These are phyloP conservation scores for Heliothis peltigera DNA, from an alignment of 2,888 invertebrate genomes.

Conservation along the genomic window DNA sequence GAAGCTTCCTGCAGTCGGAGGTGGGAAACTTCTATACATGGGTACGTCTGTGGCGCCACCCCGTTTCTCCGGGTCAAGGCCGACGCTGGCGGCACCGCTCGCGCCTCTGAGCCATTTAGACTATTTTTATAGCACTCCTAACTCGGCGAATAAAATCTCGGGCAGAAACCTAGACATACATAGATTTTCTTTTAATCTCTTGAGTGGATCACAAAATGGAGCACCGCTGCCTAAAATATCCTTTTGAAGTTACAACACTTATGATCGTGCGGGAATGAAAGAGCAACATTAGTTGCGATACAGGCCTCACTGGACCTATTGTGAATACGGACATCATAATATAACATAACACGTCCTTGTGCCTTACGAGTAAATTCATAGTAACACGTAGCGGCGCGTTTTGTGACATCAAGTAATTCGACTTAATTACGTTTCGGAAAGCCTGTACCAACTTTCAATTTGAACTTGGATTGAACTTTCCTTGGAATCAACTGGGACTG, in stretches of 20 bases:
- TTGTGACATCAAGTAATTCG: constrained; percentile 3
- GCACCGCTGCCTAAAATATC: constrained; percentile 19
- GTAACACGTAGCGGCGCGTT: too few relatives aligned
- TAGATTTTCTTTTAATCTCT: constrained; percentile 46
- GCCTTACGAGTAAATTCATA: too few relatives aligned
- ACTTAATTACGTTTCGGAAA: constrained; percentile 14
- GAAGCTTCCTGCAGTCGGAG: not conserved
- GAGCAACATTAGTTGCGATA: constrained; percentile 20
- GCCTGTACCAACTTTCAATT: constrained; percentile 10
- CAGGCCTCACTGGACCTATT: constrained; percentile 2
- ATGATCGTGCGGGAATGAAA: constrained; percentile 11
- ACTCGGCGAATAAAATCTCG: constrained; percentile 37
- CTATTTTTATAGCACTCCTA: constrained; percentile 45
- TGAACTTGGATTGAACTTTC: constrained; percentile 8
- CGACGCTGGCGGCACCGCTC: constrained; percentile 2
- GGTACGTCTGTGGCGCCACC: not conserved
- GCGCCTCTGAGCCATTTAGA: constrained; percentile 28
- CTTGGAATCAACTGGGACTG: constrained; percentile 13
- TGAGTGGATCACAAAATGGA: constrained; percentile 43
- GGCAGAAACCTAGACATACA: constrained; percentile 17
- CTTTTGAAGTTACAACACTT: constrained; percentile 21
- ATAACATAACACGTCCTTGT: too few relatives aligned
- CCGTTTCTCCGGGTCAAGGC: constrained; percentile 40
- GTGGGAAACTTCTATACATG: not conserved
- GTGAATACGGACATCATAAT: constrained; percentile 12